Evolutionary conservation across 1,140 invertebrate genomes (phyloP), one percentile per base, ranked within the genome.

Genomic region (Lepidostoma basale): DNA sequence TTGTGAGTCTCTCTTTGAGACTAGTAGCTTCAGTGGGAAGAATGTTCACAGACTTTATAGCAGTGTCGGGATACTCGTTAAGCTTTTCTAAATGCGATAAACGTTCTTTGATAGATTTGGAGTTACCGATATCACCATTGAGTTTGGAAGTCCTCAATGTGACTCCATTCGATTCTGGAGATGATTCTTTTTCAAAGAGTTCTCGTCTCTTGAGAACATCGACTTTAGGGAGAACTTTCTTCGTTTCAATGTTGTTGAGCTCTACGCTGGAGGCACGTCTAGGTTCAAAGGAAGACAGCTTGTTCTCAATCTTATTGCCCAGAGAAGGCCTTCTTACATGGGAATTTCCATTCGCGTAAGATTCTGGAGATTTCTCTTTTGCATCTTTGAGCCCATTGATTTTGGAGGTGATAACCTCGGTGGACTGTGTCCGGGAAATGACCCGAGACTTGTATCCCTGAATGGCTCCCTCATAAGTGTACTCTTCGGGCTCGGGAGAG

Each of bases 381-480:
- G 78, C 79, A 65, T 80, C 72, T n/a, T 78, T 77, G 3, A 74
- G 76, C 30, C 74, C 75, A 23, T 76, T 79, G 2, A 59, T 36
- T 22, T 74, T 69, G 74, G 68, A 79, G 66, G 62, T 78, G 70
- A 67, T 77, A 81, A 76, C 84, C 81, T 39, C 81, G 73, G 42
- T 79, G 77, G 68, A 74, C 79, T 70, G 79, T 79, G 74, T 83
- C 80, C 59, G 80, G 67, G 77, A 82, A 58, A 83, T 84, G 54
- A 89, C 91, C 74, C 87, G 87, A 65, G 87, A 91, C 62, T 92
- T 90, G 76, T 94, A 94, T 67, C 89, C 89, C 74, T 92, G 90
- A 68, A 94, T 94, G 65, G 92, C 92, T 69, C 91, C 88, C 77
- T 94, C 92, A 77, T 93, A 94, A 0, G 92, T 93, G 77, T 94